Conservation (phyloP, 2,113 vertebrate species). For the Apteryx owenii region DNA sequence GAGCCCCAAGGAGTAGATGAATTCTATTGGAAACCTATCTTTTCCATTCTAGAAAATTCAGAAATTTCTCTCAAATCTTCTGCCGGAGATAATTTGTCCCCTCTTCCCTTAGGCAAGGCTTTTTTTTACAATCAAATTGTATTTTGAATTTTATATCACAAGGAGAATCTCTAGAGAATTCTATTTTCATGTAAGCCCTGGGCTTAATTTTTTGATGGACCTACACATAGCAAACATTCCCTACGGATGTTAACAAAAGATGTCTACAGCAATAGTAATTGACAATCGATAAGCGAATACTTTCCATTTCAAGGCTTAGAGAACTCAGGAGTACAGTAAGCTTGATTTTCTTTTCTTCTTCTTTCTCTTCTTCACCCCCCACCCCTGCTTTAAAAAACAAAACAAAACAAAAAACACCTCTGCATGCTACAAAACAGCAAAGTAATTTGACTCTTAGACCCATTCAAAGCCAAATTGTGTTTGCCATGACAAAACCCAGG, state of each 20-base stretch:
- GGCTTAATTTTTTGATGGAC: not conserved
- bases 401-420: not conserved
- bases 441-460: not conserved
- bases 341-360: not conserved
- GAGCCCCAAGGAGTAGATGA: not conserved
- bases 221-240: not conserved
- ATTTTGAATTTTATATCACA: not conserved
- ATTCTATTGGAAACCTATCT: not conserved
- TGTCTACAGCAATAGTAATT: not conserved
- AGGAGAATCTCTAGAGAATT: not conserved
- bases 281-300: not conserved
- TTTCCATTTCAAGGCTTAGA: not conserved
- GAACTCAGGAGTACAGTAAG: not conserved
- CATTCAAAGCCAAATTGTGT: not conserved
- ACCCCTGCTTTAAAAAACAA: not conserved
- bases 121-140: not conserved
- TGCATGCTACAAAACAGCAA: not conserved
- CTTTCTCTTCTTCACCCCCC: not conserved
- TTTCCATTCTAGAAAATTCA: not conserved
- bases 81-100: not conserved
- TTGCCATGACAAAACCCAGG: not conserved
- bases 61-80: not conserved
- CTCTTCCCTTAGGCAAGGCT: not conserved
- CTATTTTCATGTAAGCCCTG: not conserved
- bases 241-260: not conserved